These are phyloP conservation scores for Aproaerema taeniolella DNA, from an alignment of 2,888 invertebrate genomes.

Conservation along the genomic window DNA sequence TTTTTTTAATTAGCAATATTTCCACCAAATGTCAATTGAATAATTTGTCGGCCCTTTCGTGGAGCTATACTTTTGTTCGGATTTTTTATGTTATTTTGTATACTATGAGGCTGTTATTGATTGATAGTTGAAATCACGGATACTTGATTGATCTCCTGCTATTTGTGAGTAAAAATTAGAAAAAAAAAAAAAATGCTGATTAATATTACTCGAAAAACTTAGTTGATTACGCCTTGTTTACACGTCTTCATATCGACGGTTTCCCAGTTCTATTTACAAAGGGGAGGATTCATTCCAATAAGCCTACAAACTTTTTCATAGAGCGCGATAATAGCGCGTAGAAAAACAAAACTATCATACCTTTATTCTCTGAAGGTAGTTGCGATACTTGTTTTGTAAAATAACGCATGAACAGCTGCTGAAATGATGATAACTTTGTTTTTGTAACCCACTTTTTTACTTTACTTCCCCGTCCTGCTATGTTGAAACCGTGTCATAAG, in stretches of 20 bases:
- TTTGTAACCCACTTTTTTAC: conserved; percentile 32
- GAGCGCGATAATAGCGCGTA: neutral
- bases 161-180: conserved; percentile 47
- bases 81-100: conserved; percentile 53
- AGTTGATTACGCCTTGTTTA: conserved; percentile 55
- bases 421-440: conserved; percentile 6
- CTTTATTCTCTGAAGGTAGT: conserved; percentile 14
- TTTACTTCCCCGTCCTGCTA: conserved; percentile 3
- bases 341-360: conserved; percentile 13
- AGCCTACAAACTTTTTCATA: neutral
- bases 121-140: conserved; percentile 44
- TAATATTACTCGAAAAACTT: conserved; percentile 32
- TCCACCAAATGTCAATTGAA: conserved; percentile 40
- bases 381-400: conserved; percentile 3
- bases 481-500: conserved; percentile 6
- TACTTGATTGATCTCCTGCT: conserved; percentile 32
- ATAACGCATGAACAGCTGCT: neutral
- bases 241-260: conserved; percentile 49
- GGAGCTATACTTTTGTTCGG: conserved; percentile 42
- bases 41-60: conserved; percentile 49
- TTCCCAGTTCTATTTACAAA: conserved; percentile 57
- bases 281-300: conserved; percentile 57
- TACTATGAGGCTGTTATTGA: conserved; percentile 56
- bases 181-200: too few relatives aligned
- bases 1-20: too few relatives aligned